phyloP scores from a whole-genome alignment of 2,797 vertebrate species.

The Rousettus madagascariensis region DNA sequence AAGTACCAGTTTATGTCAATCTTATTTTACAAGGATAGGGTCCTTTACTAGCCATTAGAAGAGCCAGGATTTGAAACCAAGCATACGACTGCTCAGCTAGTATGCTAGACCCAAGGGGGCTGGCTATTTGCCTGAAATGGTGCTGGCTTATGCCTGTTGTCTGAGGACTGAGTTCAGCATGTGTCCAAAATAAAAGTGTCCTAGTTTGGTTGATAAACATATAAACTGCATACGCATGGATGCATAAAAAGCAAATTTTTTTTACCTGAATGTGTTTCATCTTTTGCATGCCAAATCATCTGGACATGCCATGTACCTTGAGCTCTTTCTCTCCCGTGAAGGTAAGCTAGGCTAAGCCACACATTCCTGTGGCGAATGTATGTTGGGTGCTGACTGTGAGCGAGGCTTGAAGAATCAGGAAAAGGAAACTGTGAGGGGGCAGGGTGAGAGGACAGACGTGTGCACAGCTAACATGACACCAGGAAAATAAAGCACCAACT shows the following conservation, averaged over 20 bases:
- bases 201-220: neutral
- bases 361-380: neutral
- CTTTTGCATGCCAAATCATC: neutral
- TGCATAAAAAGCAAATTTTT: neutral
- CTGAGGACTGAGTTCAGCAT: neutral
- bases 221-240: neutral
- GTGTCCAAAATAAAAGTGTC: neutral
- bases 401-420: neutral
- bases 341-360: neutral
- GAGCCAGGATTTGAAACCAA: neutral
- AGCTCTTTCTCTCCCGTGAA: neutral
- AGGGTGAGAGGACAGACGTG: neutral
- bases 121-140: neutral
- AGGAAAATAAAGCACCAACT: neutral
- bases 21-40: neutral
- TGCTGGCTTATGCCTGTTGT: neutral
- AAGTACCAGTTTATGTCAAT: no score
- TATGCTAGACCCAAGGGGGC: neutral
- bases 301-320: fast-evolving
- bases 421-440: neutral
- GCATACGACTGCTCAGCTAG: neutral
- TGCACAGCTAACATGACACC: neutral
- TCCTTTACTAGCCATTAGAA: neutral
- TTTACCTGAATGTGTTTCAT: neutral
- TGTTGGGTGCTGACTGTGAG: neutral